Conservation (phyloP, 2,113 vertebrate genomes). For the Sapajus apella region DNA sequence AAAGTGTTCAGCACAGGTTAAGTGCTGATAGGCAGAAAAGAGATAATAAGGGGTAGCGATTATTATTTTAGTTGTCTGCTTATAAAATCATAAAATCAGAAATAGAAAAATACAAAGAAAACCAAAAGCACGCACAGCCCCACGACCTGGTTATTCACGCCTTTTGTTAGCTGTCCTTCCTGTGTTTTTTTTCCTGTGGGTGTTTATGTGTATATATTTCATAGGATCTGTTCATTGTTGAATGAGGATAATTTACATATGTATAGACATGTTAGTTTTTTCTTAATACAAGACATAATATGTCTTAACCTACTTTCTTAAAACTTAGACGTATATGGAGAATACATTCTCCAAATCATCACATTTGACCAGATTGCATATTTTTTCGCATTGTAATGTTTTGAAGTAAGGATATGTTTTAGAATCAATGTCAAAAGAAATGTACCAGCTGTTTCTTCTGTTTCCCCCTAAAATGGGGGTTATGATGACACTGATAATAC, state of each 20-base stretch:
- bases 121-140: not conserved
- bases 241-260: not conserved
- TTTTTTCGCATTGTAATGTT: conserved; percentile 1
- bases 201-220: not conserved
- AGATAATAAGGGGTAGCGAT: fast-evolving
- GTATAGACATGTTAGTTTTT: not conserved
- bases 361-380: not conserved
- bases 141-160: fast-evolving
- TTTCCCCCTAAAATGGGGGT: not conserved
- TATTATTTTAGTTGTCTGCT: not conserved
- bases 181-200: not conserved
- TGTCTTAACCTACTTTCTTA: not conserved
- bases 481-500: not conserved
- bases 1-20: fast-evolving
- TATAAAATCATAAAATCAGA: not conserved
- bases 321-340: not conserved
- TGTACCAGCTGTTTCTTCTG: not conserved
- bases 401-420: not conserved
- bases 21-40: fast-evolving
- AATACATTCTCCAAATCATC: not conserved
- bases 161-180: not conserved
- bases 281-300: not conserved
- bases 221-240: not conserved
- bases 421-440: not conserved
- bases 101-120: not conserved